Percentiles rank a stretch among this genome's conserved stretches.
phyloP scores from a whole-genome alignment of 1,140 invertebrate species.

The Drosophila ohnishii region DNA sequence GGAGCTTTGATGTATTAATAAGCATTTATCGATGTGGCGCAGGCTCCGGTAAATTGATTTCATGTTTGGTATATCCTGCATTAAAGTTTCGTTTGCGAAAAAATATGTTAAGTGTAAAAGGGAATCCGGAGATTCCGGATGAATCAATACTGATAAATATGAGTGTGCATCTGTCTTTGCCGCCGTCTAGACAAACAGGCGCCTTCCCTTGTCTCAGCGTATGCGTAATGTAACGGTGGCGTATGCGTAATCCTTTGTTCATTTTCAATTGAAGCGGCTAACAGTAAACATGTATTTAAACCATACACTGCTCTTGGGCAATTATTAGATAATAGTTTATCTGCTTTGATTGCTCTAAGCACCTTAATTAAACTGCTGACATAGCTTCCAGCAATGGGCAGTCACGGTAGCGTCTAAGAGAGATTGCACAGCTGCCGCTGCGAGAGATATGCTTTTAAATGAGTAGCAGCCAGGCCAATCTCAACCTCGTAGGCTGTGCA shows the following conservation, averaged over 20 bases:
- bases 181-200: conserved; percentile 72
- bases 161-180: conserved; percentile 29
- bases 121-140: neutral
- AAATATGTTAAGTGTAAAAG: neutral
- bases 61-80: conserved; percentile 44
- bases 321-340: neutral
- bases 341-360: neutral
- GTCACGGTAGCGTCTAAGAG: neutral
- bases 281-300: too few relatives aligned
- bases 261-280: neutral
- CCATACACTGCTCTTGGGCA: neutral
- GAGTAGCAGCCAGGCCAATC: neutral
- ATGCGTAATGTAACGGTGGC: conserved; percentile 64
- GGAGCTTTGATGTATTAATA: conserved; percentile 47
- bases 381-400: neutral
- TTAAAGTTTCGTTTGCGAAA: conserved; percentile 25
- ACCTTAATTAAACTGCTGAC: conserved; percentile 6
- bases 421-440: conserved; percentile 10
- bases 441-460: neutral
- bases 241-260: conserved; percentile 60
- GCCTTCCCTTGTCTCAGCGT: conserved; percentile 42
- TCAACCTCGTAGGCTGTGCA: conserved; percentile 21
- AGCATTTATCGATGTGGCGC: conserved; percentile 52
- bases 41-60: conserved; percentile 52
- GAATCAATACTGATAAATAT: neutral